These are phyloP conservation scores for Pammene fasciana DNA, from an alignment of 2,888 invertebrate genomes.

Conservation along the genomic window DNA sequence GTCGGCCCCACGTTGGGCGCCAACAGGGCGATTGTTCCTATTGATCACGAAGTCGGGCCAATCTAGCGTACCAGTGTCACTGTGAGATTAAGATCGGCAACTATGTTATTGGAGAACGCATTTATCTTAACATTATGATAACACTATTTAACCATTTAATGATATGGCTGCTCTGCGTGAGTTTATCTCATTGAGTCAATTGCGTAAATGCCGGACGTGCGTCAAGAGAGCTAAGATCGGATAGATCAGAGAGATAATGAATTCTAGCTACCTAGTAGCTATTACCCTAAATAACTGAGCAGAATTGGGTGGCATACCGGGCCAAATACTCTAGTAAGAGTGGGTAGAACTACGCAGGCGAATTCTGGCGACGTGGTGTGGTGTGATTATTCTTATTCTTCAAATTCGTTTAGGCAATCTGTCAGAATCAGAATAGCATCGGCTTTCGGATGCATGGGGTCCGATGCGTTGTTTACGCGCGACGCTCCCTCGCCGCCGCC, in stretches of 20 bases:
- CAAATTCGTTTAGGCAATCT: background rate
- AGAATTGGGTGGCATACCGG: no score
- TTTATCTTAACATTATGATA: background rate
- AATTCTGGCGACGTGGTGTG: no score
- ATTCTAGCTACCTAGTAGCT: no score
- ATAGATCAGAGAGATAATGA: no score
- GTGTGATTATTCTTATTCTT: background rate
- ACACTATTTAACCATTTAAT: no score
- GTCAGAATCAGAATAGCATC: background rate
- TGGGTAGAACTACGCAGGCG: no score
- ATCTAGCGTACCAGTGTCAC: background rate
- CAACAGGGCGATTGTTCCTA: constrained; percentile 24
- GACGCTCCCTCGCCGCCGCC: constrained; percentile 44
- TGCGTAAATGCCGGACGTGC: no score
- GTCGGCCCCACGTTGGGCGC: constrained; percentile 51
- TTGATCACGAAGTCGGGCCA: background rate
- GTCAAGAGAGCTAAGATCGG: no score
- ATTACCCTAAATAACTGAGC: no score
- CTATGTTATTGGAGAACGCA: background rate
- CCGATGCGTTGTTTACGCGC: constrained; percentile 52
- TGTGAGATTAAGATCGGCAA: background rate
- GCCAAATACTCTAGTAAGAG: no score
- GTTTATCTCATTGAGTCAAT: no score
- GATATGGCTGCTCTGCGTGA: no score
- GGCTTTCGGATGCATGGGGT: constrained; percentile 24